Base-by-base conservation (phyloP, 2,797 vertebrate genomes). In the Enteromius anoplus region DNA sequence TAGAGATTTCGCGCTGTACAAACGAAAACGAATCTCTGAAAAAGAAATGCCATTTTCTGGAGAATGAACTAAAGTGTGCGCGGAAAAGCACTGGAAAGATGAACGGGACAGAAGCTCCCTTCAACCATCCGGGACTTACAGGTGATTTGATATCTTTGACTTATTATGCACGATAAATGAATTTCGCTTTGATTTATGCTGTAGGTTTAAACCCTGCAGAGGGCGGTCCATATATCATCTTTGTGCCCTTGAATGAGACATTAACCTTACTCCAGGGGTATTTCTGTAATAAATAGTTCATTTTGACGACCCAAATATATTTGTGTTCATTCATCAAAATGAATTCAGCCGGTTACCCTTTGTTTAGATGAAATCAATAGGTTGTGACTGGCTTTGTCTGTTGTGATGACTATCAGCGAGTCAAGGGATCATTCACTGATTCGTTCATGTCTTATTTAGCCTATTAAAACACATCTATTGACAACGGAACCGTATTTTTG, bases 1-100 rank as follows among this genome's bases (percentile, higher is more conserved):
- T 92, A 70, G 94, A 95, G 89, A 92, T 95, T 17, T 92, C 92
- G n/a, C 15, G 55, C 62, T 45, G 55, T 47, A 62, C 92, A 21
- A 77, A 29, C 37, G 75, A 77, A 77, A 77, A 77, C 12, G 75
- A 77, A 7, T 45, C 92, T 65, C 86, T 95, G 86, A 95, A 93
- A 88, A 94, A 91, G 87, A 90, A 90, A 65, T 95, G 95, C 11
- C 90, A 90, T 85, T 91, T 93, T 0, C 89, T 95, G 89, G 94
- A 95, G 92, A 91, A 91, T 10, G 92, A 95, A 89, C 91, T 95
- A 75, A 92, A 91, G 80, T 93, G 93, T 0, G 93, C 93, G 3
- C 72, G 85, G 84, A 86, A 73, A 79, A 83, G 60, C 23, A 86
- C 88, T 0, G 92, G 91, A 55, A 77, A 76, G 1, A 91, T 90